Evolutionary conservation across 2,888 invertebrate species (phyloP).

Genomic region (Molanna angustata): DNA sequence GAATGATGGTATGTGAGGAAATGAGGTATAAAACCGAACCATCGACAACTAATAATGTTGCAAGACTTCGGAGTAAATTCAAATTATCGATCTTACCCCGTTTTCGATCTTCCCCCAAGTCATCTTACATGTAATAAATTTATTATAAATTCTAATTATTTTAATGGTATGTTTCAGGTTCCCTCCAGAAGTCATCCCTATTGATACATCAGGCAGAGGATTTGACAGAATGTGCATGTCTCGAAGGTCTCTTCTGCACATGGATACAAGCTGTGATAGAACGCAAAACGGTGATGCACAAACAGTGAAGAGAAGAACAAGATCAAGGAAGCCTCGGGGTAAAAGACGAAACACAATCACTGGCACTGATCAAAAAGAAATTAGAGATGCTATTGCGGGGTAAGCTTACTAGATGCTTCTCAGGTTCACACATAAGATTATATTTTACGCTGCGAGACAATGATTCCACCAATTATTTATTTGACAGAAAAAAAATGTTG

Average conservation of each 20-base stretch:
- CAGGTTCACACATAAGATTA: not conserved
- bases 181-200: constrained; percentile 82
- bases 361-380: constrained; percentile 87
- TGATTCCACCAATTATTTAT: no score
- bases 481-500: no score
- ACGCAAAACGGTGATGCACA: constrained; percentile 52
- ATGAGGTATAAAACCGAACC: no score
- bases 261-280: constrained; percentile 45
- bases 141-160: not conserved
- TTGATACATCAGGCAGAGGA: constrained; percentile 84
- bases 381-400: constrained; percentile 81
- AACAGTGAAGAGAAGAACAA: constrained; percentile 67
- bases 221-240: constrained; percentile 88
- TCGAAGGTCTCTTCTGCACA: constrained; percentile 73
- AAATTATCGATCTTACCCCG: no score
- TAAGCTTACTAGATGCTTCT: constrained; percentile 60
- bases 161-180: constrained; percentile 70
- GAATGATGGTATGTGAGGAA: no score
- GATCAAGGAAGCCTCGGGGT: constrained; percentile 73
- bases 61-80: no score
- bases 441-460: not conserved
- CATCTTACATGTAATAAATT: not conserved
- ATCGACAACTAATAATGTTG: no score
- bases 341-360: constrained; percentile 88
- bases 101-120: no score